Base-by-base conservation (phyloP, 2,888 invertebrate genomes). In the Eremobia ochroleuca region DNA sequence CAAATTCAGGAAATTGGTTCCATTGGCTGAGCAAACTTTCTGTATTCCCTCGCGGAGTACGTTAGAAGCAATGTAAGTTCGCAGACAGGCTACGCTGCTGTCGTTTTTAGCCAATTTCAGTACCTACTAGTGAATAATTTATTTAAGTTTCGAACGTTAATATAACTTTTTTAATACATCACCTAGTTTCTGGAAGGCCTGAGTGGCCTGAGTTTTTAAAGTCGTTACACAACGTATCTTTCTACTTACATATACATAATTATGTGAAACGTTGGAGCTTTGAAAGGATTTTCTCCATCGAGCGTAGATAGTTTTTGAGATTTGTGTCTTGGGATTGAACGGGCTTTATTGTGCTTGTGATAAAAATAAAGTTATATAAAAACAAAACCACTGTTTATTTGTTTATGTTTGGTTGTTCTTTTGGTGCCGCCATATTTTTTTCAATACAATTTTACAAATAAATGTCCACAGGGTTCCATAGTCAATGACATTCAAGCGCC, bases 1-100 rank as follows among this genome's bases (percentile, higher is more conserved):
- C 92, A 91, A 90, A 92, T 92, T 91, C 92, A 91, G 92, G 92
- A 93, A 94, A 94, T 94, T 93, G 92, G 91, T 92, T 93, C 92
- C 92, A 93, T 91, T 92, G 93, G 90, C 89, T 91, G 89, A 86
- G 84, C 89, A 92, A 94, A 94, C 90, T 94, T 94, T 91, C 88
- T 87, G 89, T 89, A 91, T 89, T 90, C 92, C 91, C 91, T 85
- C 75, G 83, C 82, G 76, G 86, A 90, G 89, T 90, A 90, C 86
- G 88, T 91, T 90, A 89, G 87, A 91, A 91, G 88, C 89, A 91
- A 92, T 91, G 91, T 91, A 93, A 94, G 92, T 94, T 94, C 86
- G 84, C 90, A 93, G 93, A 93, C 93, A 87, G 87, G 86, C 84
- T 72, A 71, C 72, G 79, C 67, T 75, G 81, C 85, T 86, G 87